Evolutionary conservation across 2,888 invertebrate species (phyloP).

Genomic region (Torymus aiolomorphi): DNA sequence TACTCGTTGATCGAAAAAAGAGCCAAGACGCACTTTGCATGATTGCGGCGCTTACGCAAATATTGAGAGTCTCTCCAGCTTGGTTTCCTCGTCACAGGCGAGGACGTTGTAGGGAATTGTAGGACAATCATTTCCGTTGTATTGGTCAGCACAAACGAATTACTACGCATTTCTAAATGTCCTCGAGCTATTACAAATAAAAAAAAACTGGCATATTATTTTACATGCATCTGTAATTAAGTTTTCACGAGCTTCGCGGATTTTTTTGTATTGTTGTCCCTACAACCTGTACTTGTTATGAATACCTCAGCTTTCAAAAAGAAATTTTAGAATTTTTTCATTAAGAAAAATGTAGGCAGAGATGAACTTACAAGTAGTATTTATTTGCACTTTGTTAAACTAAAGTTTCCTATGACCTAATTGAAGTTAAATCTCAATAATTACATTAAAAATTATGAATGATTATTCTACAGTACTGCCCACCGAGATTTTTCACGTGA

Average conservation of each 20-base stretch:
- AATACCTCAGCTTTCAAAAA: slow-evolving; percentile 25
- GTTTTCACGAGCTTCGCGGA: slow-evolving; percentile 16
- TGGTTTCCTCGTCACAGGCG: slow-evolving; percentile 44
- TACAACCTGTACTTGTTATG: background rate
- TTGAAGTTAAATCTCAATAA: slow-evolving; percentile 24
- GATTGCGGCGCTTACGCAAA: slow-evolving; percentile 44
- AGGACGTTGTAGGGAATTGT: slow-evolving; percentile 56
- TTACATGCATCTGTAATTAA: slow-evolving; percentile 27
- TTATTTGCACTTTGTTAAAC: slow-evolving; percentile 3
- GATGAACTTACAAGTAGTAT: background rate
- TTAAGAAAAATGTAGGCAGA: background rate
- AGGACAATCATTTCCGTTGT: slow-evolving; percentile 57
- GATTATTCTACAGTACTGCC: slow-evolving; percentile 27
- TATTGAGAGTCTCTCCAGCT: slow-evolving; percentile 52
- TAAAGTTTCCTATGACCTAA: slow-evolving; percentile 9
- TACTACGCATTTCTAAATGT: slow-evolving; percentile 31
- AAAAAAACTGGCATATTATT: slow-evolving; percentile 12
- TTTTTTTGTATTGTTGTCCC: slow-evolving; percentile 4
- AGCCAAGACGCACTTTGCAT: slow-evolving; percentile 35
- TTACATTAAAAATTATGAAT: slow-evolving; percentile 4
- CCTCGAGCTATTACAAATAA: slow-evolving; percentile 11
- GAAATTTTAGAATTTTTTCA: slow-evolving; percentile 15
- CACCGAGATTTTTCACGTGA: slow-evolving; percentile 16
- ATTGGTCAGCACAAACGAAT: slow-evolving; percentile 51
- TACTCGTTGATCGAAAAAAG: slow-evolving; percentile 49